phyloP scores from a whole-genome alignment of 2,888 invertebrate species.

The Belgica antarctica region DNA sequence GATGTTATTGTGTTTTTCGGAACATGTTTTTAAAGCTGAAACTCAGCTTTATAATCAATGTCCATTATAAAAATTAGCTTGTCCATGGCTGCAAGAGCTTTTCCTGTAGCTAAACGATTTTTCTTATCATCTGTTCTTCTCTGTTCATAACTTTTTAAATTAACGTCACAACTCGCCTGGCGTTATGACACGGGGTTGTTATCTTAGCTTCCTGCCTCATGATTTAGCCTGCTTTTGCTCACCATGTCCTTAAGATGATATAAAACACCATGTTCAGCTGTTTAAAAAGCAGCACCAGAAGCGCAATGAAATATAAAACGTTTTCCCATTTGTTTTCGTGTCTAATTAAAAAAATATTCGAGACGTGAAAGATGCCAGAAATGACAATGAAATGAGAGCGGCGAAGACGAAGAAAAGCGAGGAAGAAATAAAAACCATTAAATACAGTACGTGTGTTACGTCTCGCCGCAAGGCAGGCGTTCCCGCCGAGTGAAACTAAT shows the following conservation, averaged over 20 bases:
- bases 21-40: no score
- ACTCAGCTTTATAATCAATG: not conserved
- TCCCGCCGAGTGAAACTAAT: no score
- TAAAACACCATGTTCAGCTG: conserved; percentile 1
- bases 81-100: not conserved
- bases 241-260: not conserved
- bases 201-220: not conserved
- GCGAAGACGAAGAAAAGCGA: not conserved
- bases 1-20: no score
- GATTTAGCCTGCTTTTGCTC: not conserved
- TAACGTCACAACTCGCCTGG: not conserved
- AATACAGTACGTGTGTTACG: no score
- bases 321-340: not conserved
- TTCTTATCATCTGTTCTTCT: no score
- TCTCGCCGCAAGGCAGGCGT: no score
- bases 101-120: not conserved
- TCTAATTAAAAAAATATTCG: conserved; percentile 38
- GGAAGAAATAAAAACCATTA: conserved; percentile 16
- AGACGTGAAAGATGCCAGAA: conserved; percentile 40
- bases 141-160: not conserved
- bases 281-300: conserved; percentile 1
- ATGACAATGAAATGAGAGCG: conserved; percentile 26
- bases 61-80: not conserved
- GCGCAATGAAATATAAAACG: conserved; percentile 27
- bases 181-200: conserved; percentile 5